These are phyloP conservation scores for Limonius californicus DNA, from an alignment of 1,140 invertebrate species.

Conservation along the genomic window DNA sequence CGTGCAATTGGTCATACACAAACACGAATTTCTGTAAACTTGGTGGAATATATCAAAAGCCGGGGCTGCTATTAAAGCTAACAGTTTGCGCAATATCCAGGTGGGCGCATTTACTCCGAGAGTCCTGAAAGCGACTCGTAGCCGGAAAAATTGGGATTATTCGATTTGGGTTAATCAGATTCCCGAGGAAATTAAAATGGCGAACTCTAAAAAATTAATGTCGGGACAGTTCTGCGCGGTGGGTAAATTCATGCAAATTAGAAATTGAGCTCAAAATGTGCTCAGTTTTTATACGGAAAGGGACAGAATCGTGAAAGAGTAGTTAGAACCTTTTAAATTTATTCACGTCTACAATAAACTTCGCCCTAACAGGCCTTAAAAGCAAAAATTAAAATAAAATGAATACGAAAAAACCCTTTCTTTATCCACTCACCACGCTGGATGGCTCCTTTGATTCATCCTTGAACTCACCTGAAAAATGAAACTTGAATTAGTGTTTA, in stretches of 20 bases:
- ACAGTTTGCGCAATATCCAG: too few species aligned
- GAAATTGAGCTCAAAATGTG: neutral
- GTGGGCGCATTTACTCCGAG: neutral
- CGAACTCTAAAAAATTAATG: neutral
- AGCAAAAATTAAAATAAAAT: neutral
- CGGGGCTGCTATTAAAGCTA: too few species aligned
- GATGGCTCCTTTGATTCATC: too few species aligned
- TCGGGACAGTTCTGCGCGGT: neutral
- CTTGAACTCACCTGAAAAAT: too few species aligned
- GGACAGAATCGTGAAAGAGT: neutral
- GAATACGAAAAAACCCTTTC: too few species aligned
- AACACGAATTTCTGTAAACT: neutral
- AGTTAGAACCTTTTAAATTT: neutral
- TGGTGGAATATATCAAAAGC: neutral
- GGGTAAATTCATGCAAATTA: neutral
- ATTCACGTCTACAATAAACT: neutral
- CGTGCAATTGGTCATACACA: neutral
- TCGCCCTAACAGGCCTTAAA: neutral
- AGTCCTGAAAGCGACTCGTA: neutral
- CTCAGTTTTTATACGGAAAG: neutral
- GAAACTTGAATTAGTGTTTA: too few species aligned
- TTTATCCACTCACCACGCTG: too few species aligned
- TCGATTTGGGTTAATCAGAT: too few species aligned
- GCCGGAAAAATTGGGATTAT: too few species aligned
- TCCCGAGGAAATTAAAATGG: too few species aligned